phyloP scores from a whole-genome alignment of 1,140 invertebrate genomes.

The Drosophila pectinifera region DNA sequence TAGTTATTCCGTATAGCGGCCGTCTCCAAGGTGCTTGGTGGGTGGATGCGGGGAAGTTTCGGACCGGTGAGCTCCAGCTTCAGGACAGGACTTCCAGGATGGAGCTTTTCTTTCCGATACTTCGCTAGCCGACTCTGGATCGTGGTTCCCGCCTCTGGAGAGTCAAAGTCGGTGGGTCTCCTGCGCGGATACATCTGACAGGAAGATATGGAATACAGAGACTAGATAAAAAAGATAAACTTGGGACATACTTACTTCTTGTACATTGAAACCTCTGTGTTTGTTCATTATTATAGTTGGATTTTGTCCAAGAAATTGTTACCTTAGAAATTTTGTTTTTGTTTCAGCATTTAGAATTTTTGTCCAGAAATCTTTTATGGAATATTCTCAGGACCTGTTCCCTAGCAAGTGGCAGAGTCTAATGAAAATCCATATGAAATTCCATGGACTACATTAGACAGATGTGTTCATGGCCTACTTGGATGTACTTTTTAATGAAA shows the following conservation, averaged over 20 bases:
- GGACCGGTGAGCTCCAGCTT: no score
- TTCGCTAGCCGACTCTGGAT: conserved; percentile 5
- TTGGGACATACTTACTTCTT: neutral
- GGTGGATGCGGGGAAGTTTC: neutral
- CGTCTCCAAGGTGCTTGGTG: neutral
- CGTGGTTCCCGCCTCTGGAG: neutral
- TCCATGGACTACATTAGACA: neutral
- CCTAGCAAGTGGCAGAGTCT: neutral
- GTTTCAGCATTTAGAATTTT: neutral
- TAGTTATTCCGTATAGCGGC: conserved; percentile 5
- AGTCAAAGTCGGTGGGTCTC: neutral
- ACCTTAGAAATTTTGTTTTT: neutral
- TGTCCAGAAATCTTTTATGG: neutral
- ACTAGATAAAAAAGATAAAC: neutral
- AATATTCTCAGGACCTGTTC: neutral
- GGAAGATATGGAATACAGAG: no score
- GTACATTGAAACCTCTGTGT: no score
- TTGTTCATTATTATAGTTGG: neutral
- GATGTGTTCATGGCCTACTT: neutral
- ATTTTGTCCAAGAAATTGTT: neutral
- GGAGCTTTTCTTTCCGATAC: conserved; percentile 13
- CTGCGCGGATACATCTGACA: conserved; percentile 9
- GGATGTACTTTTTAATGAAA: neutral
- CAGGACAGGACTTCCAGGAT: no score
- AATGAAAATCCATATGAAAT: neutral